These are phyloP conservation scores for Nephrotoma flavescens DNA, from an alignment of 2,888 invertebrate genomes.

Conservation along the genomic window DNA sequence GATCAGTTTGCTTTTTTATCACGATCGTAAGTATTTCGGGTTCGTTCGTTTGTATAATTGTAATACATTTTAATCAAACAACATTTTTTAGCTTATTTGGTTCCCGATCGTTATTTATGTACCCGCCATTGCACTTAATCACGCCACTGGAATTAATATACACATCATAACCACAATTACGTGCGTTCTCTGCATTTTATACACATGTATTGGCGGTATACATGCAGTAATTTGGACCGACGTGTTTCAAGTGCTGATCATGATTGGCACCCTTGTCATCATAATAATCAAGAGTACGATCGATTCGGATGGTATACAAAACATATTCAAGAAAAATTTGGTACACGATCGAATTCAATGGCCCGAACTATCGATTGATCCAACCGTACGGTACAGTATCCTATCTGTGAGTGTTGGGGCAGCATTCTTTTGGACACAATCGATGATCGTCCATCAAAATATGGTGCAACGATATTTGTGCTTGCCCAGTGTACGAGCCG, in stretches of 20 bases:
- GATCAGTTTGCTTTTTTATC: background rate
- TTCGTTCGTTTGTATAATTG: background rate
- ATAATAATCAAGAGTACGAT: constrained; percentile 51
- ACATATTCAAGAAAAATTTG: constrained; percentile 45
- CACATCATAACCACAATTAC: background rate
- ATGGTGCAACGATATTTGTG: background rate
- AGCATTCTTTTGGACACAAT: background rate
- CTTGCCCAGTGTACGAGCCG: background rate
- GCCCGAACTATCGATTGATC: constrained; percentile 24
- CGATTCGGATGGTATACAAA: constrained; percentile 46
- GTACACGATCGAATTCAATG: constrained; percentile 48
- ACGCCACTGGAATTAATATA: background rate
- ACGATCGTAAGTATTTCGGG: background rate
- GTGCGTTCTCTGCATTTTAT: background rate
- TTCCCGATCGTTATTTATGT: background rate
- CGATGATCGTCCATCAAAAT: background rate
- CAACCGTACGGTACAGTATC: background rate
- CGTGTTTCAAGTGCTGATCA: constrained; percentile 52
- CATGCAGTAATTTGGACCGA: constrained; percentile 65
- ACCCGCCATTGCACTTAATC: background rate
- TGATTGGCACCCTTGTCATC: constrained; percentile 52
- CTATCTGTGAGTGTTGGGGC: background rate
- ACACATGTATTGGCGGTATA: constrained; percentile 55
- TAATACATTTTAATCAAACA: background rate
- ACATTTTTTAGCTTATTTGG: background rate